Evolutionary conservation across 2,113 vertebrate species (phyloP).

Genomic region (Notarius quadriscutis): DNA sequence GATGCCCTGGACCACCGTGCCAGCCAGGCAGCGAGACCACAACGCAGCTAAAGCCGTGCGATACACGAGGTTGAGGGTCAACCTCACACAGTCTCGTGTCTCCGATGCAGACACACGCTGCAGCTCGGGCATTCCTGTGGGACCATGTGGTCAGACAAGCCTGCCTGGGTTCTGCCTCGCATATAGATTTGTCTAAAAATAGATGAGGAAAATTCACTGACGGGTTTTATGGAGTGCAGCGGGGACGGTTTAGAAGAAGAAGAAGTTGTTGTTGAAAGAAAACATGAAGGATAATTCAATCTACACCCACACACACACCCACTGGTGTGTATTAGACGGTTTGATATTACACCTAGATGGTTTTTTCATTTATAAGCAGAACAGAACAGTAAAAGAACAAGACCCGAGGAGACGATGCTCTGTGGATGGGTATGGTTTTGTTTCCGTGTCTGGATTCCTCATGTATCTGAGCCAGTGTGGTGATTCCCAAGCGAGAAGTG

Average conservation of each 20-base stretch:
- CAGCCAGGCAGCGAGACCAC: conserved; percentile 17
- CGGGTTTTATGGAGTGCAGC: background rate
- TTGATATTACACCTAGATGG: background rate
- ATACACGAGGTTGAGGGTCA: background rate
- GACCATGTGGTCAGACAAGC: background rate
- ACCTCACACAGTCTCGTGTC: background rate
- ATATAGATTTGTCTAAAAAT: conserved; percentile 16
- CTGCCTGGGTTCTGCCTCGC: background rate
- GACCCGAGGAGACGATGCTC: background rate
- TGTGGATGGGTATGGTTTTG: too few species aligned
- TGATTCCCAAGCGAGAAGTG: background rate
- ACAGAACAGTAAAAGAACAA: background rate
- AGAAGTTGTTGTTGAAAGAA: background rate
- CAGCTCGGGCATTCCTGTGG: conserved; percentile 6
- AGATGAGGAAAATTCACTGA: conserved; percentile 3
- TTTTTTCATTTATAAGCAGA: background rate
- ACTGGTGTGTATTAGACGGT: too few species aligned
- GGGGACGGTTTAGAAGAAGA: background rate
- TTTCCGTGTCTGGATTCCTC: background rate
- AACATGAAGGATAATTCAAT: background rate
- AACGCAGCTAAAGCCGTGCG: background rate
- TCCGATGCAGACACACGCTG: background rate
- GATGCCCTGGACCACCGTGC: conserved; percentile 28
- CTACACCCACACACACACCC: background rate
- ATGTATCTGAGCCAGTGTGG: background rate